Base-by-base conservation (phyloP, 1,140 invertebrate species). In the Papilio aristodemus region DNA sequence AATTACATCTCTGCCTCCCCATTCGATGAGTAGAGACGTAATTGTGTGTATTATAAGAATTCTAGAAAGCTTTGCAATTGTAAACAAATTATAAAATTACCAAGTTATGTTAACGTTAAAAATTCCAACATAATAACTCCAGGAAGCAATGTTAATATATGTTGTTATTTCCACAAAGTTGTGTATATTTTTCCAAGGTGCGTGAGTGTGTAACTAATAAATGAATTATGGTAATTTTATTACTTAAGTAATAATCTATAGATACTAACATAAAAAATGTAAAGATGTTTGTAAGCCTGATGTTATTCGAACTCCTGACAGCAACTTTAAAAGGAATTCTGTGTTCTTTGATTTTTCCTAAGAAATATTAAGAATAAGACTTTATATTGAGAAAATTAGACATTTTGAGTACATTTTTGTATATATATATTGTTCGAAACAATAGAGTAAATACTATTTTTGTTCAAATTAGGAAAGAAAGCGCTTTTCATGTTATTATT, bases 61-160 rank as follows among this genome's bases (percentile, higher is more conserved):
- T 54, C 22, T 54, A 54, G 19, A 54, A 54, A 54, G 10, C 46
- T 46, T 19, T 46, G n/a, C 14, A 11, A 54, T 9, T 4, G 46
- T 54, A 54, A 54, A 25, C 46, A 54, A 54, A 54, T 54, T 54
- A 54, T 13, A 0, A 22, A 50, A 50, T 50, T 22, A 22, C 22
- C 5, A 22, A 50, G 22, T 50, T 9, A 22, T 50, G 11, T 22
- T 50, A 50, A 50, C 46, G 22, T 54, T 32, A 32, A 32, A 54
- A 22, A 54, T 54, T 25, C 46, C 46, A 54, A 22, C 17, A 46
- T 46, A 43, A 32, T 32, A 32, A 54, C 46, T 54, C 46, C 46
- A 54, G 22, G 46, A 13, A 54, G 22, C 17, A 54, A 25, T 8
- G 19, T 50, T 22, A n/a, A 19, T 4, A 6, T 25, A 22, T 46